Conservation (phyloP, 2,113 vertebrate genomes). For the Argyrosomus japonicus region DNA sequence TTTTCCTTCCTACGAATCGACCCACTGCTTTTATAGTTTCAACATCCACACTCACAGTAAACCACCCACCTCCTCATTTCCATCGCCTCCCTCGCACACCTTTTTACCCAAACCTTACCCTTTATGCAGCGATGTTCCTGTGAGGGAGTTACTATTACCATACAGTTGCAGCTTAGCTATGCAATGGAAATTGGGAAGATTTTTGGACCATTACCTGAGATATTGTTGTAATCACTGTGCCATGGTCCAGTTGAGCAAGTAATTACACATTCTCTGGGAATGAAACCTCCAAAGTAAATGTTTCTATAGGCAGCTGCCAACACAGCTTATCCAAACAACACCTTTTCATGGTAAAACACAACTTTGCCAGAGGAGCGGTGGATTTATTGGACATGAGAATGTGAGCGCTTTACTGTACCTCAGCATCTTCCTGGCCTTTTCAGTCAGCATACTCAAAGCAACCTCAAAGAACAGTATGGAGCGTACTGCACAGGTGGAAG, state of each 20-base stretch:
- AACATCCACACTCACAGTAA: slow-evolving; percentile 59
- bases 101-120: slow-evolving; percentile 8
- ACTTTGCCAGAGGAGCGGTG: slow-evolving; percentile 8
- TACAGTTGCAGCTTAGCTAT: slow-evolving; percentile 18
- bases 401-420: slow-evolving; percentile 19
- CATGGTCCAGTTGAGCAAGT: slow-evolving; percentile 76
- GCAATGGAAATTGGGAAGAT: slow-evolving; percentile 37
- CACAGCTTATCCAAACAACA: slow-evolving; percentile 49
- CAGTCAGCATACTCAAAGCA: slow-evolving; percentile 37
- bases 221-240: slow-evolving; percentile 67
- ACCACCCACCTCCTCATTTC: slow-evolving; percentile 45
- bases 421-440: slow-evolving; percentile 33
- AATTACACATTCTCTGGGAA: slow-evolving; percentile 68
- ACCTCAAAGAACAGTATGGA: slow-evolving; percentile 42
- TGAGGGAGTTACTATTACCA: slow-evolving; percentile 27
- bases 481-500: slow-evolving; percentile 38
- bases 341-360: slow-evolving; percentile 37
- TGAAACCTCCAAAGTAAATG: slow-evolving; percentile 56
- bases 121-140: slow-evolving; percentile 33
- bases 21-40: slow-evolving; percentile 73
- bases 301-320: slow-evolving; percentile 61
- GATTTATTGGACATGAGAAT: slow-evolving; percentile 28
- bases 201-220: slow-evolving; percentile 72
- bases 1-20: slow-evolving; percentile 66
- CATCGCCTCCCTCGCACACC: slow-evolving; percentile 25